Percentiles rank a stretch among this genome's conserved stretches.
Conservation (phyloP, 2,113 vertebrate genomes). For the Cyanoderma ruficeps region DNA sequence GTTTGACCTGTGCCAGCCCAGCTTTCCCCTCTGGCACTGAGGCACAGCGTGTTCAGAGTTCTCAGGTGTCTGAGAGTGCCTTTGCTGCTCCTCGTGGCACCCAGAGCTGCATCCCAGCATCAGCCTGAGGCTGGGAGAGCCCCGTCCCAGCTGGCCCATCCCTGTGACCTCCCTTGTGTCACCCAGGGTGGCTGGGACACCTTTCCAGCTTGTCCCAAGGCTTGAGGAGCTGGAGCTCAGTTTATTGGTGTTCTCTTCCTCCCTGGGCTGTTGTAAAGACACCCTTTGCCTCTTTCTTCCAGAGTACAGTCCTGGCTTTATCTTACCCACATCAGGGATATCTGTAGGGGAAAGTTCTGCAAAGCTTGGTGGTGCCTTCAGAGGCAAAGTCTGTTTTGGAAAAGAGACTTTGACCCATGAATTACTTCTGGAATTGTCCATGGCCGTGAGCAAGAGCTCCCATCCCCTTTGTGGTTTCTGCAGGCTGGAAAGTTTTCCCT, state of each 20-base stretch:
- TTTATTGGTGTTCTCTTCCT: not conserved
- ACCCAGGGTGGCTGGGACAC: not conserved
- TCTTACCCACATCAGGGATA: not conserved
- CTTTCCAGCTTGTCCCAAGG: not conserved
- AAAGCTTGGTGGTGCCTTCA: not conserved
- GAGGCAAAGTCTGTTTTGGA: slow-evolving; percentile 9
- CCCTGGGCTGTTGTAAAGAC: not conserved
- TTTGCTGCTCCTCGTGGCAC: not conserved
- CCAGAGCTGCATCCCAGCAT: not conserved
- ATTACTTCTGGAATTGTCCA: not conserved
- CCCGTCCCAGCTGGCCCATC: accelerated
- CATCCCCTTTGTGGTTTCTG: not conserved
- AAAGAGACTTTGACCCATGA: not conserved
- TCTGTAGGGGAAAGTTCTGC: not conserved
- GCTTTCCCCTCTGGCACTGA: not conserved
- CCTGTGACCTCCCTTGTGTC: accelerated
- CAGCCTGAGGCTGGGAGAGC: not conserved
- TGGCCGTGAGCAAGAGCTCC: not conserved
- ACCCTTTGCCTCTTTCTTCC: not conserved
- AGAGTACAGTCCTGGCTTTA: accelerated
- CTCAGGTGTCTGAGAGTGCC: accelerated
- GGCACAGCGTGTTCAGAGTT: accelerated
- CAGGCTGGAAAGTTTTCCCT: not conserved
- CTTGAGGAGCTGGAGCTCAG: not conserved
- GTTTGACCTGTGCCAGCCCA: not conserved